A percentile compares a stretch with the other conserved stretches of the same genome.
Evolutionary conservation across 2,888 invertebrate genomes (phyloP).

Genomic region (Drosophila mimica): DNA sequence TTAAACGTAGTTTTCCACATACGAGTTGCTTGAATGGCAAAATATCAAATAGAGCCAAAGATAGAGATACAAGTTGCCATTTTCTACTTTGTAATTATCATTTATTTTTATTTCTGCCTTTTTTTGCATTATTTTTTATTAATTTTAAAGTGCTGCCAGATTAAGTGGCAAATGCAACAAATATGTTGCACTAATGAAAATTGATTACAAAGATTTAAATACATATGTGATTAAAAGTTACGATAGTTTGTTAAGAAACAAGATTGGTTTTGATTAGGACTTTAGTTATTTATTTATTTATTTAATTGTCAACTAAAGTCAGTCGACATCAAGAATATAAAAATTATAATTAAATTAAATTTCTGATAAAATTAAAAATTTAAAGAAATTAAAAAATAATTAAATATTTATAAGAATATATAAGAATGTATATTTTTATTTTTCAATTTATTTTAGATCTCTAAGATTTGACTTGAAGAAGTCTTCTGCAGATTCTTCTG

Average conservation of each 20-base stretch:
- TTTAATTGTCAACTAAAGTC: too few relatives aligned
- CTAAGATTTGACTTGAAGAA: not conserved
- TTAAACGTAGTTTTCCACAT: slow-evolving; percentile 35
- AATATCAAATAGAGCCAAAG: not conserved
- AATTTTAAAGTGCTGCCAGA: slow-evolving; percentile 5
- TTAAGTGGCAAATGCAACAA: not conserved
- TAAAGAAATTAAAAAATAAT: too few relatives aligned
- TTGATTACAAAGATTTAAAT: not conserved
- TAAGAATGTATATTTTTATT: too few relatives aligned
- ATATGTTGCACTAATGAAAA: not conserved
- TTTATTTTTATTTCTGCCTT: not conserved
- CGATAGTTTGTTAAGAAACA: not conserved
- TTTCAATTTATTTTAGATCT: too few relatives aligned
- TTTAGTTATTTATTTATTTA: too few relatives aligned
- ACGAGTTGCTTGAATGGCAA: slow-evolving; percentile 9
- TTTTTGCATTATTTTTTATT: not conserved
- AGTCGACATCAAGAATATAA: too few relatives aligned
- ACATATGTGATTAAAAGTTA: not conserved
- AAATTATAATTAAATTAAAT: too few relatives aligned
- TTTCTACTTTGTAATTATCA: slow-evolving; percentile 15
- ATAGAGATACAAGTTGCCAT: slow-evolving; percentile 16
- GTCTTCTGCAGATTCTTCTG: not conserved
- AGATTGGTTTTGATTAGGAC: not conserved
- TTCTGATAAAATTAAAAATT: too few relatives aligned
- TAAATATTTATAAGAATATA: too few relatives aligned